Evolutionary conservation across 1,140 invertebrate species (phyloP).

Genomic region (Conopomorpha cramerella): DNA sequence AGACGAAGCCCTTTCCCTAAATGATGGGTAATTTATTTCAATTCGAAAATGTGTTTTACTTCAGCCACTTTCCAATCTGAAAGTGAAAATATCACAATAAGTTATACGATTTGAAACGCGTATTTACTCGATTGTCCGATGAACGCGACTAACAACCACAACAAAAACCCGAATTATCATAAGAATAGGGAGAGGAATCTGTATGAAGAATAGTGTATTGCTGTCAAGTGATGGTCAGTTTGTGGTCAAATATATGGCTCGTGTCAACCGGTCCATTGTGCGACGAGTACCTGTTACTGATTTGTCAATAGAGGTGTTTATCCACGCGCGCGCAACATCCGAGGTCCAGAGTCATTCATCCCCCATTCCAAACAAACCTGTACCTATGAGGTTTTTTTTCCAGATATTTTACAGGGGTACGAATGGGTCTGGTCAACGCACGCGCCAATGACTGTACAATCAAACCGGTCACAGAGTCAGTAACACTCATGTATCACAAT

Average conservation of each 20-base stretch:
- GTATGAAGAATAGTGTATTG: constrained; percentile 17
- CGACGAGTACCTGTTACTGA: constrained; percentile 26
- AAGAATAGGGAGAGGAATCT: constrained; percentile 41
- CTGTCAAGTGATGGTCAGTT: constrained; percentile 33
- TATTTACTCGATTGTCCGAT: too few species aligned
- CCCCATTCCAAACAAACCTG: constrained; percentile 12
- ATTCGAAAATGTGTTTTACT: too few species aligned
- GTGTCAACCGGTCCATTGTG: constrained; percentile 33
- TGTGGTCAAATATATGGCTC: constrained; percentile 38
- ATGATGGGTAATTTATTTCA: too few species aligned
- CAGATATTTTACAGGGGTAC: background rate
- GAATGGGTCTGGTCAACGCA: constrained; percentile 13
- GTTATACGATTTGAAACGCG: too few species aligned
- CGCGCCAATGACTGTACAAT: constrained; percentile 9
- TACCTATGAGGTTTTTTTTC: too few species aligned
- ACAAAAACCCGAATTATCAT: constrained; percentile 18
- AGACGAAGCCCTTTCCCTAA: constrained; percentile 13
- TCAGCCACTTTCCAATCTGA: too few species aligned
- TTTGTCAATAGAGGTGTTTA: constrained; percentile 28
- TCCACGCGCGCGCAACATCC: constrained; percentile 31
- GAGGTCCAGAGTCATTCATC: constrained; percentile 36
- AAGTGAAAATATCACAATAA: too few species aligned
- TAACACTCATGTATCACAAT: too few species aligned
- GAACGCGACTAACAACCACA: constrained; percentile 26
- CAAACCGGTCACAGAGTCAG: constrained; percentile 38